Evolutionary conservation across 2,888 invertebrate genomes (phyloP).

Genomic region (Ctenicera cuprea): DNA sequence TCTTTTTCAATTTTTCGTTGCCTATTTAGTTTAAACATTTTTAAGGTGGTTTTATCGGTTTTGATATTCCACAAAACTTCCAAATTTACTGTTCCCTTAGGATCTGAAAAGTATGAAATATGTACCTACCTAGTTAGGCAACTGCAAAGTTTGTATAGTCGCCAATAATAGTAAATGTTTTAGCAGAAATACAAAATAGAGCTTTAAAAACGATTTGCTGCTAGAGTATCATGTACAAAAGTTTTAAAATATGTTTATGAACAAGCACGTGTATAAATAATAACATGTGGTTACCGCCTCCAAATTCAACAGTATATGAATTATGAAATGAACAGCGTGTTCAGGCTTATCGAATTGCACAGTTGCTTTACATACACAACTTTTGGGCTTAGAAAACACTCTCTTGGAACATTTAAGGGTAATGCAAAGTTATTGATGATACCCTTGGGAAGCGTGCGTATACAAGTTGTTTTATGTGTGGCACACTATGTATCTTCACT

Average conservation of each 20-base stretch:
- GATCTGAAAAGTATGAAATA: too few species aligned
- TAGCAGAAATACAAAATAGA: neutral
- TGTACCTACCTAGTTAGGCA: neutral
- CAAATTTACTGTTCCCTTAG: too few species aligned
- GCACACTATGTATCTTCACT: conserved; percentile 30
- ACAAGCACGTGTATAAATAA: conserved; percentile 15
- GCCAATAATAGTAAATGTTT: neutral
- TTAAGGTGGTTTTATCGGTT: too few species aligned
- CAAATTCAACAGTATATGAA: conserved; percentile 25
- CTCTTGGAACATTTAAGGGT: conserved; percentile 25
- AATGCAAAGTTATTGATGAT: conserved; percentile 30
- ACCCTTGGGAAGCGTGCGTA: conserved; percentile 22
- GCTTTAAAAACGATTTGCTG: conserved; percentile 3
- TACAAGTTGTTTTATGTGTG: conserved; percentile 29
- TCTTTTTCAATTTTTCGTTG: too few species aligned
- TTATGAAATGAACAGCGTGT: conserved; percentile 31
- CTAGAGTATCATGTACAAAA: neutral
- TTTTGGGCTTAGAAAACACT: conserved; percentile 30
- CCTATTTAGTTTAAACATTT: too few species aligned
- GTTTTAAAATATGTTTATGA: conserved; percentile 14
- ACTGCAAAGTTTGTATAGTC: neutral
- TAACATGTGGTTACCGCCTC: conserved; percentile 13
- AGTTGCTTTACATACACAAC: conserved; percentile 30
- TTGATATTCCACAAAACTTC: too few species aligned
- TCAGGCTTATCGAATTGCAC: conserved; percentile 28